Evolutionary conservation across 2,888 invertebrate species (phyloP).

Genomic region (Argyresthia goedartella): DNA sequence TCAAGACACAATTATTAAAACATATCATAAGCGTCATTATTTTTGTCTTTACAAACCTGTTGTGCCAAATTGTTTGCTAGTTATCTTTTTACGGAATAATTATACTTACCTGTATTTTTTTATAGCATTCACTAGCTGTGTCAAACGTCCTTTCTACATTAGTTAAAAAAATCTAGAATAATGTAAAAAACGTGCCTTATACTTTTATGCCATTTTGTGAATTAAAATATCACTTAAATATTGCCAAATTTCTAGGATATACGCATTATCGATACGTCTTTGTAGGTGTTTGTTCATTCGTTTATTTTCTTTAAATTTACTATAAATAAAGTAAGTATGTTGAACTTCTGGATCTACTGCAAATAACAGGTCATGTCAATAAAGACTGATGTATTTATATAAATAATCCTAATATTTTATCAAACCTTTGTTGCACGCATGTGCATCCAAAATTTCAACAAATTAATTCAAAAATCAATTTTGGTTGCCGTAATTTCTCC

Average conservation of each 20-base stretch:
- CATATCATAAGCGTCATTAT: slow-evolving; percentile 39
- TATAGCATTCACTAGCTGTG: slow-evolving; percentile 33
- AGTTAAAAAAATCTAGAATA: slow-evolving; percentile 47
- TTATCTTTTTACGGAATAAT: slow-evolving; percentile 14
- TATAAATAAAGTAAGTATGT: background rate
- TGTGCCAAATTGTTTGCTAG: slow-evolving; percentile 25
- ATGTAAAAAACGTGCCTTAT: slow-evolving; percentile 66
- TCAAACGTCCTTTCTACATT: slow-evolving; percentile 54
- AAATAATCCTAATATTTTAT: no score
- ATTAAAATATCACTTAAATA: slow-evolving; percentile 45
- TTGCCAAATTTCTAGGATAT: slow-evolving; percentile 39
- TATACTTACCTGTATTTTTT: slow-evolving; percentile 3
- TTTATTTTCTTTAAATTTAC: background rate
- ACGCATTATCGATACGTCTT: slow-evolving; percentile 19
- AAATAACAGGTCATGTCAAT: background rate
- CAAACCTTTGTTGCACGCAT: background rate
- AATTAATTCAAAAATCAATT: no score
- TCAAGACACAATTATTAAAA: slow-evolving; percentile 31
- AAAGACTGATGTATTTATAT: no score
- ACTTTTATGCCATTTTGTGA: slow-evolving; percentile 65
- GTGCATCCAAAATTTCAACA: no score
- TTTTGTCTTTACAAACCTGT: background rate
- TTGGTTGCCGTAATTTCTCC: background rate
- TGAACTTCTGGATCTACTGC: background rate
- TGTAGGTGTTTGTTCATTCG: slow-evolving; percentile 8